Conservation (phyloP, 1,140 invertebrate species). For the Solenopsis invicta region DNA sequence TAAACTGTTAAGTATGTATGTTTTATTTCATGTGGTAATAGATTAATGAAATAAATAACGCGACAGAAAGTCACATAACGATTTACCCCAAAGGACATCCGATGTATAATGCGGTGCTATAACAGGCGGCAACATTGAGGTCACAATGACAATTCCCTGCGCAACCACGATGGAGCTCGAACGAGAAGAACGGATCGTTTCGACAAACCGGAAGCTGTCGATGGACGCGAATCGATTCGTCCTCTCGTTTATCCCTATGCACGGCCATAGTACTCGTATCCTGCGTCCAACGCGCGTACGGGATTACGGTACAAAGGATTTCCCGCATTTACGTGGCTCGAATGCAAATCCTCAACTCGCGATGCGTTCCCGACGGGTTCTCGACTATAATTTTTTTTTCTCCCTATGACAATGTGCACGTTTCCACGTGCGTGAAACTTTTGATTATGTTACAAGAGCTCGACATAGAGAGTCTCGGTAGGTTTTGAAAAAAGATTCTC, state of each 20-base stretch:
- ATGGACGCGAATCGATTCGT: conserved; percentile 79
- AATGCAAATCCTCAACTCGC: conserved; percentile 77
- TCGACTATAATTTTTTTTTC: conserved; percentile 57
- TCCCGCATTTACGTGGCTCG: conserved; percentile 78
- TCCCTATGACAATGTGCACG: conserved; percentile 26
- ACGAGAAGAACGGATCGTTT: conserved; percentile 70
- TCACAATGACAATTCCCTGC: conserved; percentile 63
- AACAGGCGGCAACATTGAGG: conserved; percentile 50
- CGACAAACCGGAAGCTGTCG: conserved; percentile 79
- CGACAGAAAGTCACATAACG: conserved; percentile 32
- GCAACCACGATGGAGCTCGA: conserved; percentile 61
- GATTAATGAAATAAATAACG: conserved; percentile 22
- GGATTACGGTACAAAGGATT: conserved; percentile 81
- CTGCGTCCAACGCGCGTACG: conserved; percentile 60
- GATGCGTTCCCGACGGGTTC: conserved; percentile 65
- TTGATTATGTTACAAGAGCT: conserved; percentile 30
- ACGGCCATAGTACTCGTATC: conserved; percentile 39
- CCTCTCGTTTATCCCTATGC: conserved; percentile 53
- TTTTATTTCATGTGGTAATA: not conserved
- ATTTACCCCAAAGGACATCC: conserved; percentile 28
- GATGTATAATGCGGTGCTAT: conserved; percentile 24
- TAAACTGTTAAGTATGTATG: not conserved
- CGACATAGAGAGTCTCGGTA: conserved; percentile 9
- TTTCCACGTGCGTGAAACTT: conserved; percentile 37
- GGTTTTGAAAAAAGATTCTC: conserved; percentile 33